Conservation (phyloP, 2,113 vertebrate species). For the Corydoras maculifer region DNA sequence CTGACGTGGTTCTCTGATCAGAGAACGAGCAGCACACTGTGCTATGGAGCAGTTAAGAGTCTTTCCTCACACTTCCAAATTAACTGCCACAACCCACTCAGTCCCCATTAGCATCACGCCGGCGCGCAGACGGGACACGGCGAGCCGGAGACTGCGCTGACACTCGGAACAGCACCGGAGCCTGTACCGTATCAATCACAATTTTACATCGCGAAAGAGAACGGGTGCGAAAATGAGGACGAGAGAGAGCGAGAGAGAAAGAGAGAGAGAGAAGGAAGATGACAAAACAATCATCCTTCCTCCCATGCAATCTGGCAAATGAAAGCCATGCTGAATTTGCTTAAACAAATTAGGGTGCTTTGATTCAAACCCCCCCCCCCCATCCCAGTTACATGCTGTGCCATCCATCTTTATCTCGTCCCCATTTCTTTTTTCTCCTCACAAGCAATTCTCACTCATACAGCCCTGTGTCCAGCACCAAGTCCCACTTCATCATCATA, state of each 20-base stretch:
- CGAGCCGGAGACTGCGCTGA: background rate
- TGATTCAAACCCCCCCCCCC: background rate
- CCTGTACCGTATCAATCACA: constrained; percentile 30
- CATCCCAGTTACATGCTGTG: background rate
- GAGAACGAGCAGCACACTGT: background rate
- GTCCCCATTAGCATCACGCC: constrained; percentile 24
- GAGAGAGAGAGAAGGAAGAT: constrained; percentile 2
- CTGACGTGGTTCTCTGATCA: background rate
- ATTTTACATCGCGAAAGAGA: constrained; percentile 8
- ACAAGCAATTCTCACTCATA: background rate
- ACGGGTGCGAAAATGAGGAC: background rate
- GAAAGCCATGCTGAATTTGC: constrained; percentile 16
- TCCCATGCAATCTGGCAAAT: constrained; percentile 16
- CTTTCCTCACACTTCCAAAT: constrained; percentile 15
- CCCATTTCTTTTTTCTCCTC: background rate
- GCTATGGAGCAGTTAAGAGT: constrained; percentile 21
- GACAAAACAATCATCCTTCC: constrained; percentile 7
- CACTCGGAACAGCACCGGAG: constrained; percentile 18
- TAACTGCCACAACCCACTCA: constrained; percentile 20
- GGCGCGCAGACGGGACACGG: constrained; percentile 3
- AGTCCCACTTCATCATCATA: no score
- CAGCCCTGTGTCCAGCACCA: background rate
- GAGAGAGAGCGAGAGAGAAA: background rate
- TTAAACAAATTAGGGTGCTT: constrained; percentile 25
- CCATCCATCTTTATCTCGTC: background rate